These are phyloP conservation scores for Montipora foliosa DNA, from an alignment of 64 coral and sea anemone genomes.

Conservation along the genomic window DNA sequence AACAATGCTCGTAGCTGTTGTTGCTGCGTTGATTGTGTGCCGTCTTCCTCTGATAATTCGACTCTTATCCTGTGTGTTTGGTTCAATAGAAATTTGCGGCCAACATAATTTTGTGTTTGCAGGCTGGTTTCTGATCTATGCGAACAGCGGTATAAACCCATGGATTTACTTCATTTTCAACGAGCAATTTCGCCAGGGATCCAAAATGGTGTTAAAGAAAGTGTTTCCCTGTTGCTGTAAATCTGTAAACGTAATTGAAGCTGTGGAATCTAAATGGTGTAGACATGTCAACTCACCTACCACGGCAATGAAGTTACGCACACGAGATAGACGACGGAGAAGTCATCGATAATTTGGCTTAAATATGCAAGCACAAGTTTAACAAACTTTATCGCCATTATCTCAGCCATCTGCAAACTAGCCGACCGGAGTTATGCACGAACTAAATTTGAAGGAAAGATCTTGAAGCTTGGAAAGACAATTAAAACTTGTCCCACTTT, in stretches of 20 bases:
- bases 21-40: no score
- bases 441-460: no score
- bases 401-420: no score
- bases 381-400: no score
- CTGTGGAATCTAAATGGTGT: neutral
- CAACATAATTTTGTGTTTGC: neutral
- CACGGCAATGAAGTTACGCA: neutral
- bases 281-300: neutral
- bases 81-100: neutral
- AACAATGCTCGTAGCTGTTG: no score
- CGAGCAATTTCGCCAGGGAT: slow-evolving; percentile 16
- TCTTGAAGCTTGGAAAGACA: no score
- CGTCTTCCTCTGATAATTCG: neutral
- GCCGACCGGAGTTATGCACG: no score
- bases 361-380: no score
- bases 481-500: no score
- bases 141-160: slow-evolving; percentile 36
- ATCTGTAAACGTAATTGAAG: neutral
- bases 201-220: neutral
- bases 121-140: neutral
- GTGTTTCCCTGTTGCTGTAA: slow-evolving; percentile 19
- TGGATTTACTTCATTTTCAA: slow-evolving; percentile 50
- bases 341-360: no score
- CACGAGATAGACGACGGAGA: no score
- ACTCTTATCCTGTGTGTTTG: neutral